phyloP scores from a whole-genome alignment of 1,140 invertebrate genomes.

The Orius insidiosus region DNA sequence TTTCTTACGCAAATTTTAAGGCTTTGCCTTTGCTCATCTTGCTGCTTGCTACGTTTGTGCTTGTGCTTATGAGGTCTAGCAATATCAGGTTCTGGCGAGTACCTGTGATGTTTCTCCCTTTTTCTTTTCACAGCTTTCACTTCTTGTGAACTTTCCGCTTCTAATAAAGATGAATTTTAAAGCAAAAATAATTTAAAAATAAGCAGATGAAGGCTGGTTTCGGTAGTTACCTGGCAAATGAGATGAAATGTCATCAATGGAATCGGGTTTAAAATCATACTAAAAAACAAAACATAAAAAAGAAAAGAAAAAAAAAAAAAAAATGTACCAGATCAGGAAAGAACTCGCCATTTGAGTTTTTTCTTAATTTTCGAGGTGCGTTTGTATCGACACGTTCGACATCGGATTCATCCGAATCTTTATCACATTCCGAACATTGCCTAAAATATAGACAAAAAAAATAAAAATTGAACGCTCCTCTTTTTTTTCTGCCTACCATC shows the following conservation, averaged over 20 bases:
- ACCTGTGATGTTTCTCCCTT: slow-evolving; percentile 48
- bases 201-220: slow-evolving; percentile 2
- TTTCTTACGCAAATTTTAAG: slow-evolving; percentile 50
- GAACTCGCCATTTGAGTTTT: slow-evolving; percentile 15
- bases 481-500: slow-evolving; percentile 46
- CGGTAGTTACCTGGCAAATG: background rate
- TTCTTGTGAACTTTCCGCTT: no score
- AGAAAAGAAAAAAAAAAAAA: slow-evolving; percentile 3
- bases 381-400: slow-evolving; percentile 51
- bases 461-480: background rate
- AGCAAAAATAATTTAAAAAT: no score
- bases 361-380: slow-evolving; percentile 46
- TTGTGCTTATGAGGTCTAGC: slow-evolving; percentile 27
- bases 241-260: background rate
- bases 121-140: slow-evolving; percentile 35
- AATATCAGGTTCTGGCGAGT: slow-evolving; percentile 43
- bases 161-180: no score
- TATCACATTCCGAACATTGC: slow-evolving; percentile 81
- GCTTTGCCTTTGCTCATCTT: slow-evolving; percentile 36
- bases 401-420: slow-evolving; percentile 57
- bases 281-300: slow-evolving; percentile 4
- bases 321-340: slow-evolving; percentile 1
- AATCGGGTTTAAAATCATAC: slow-evolving; percentile 4
- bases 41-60: slow-evolving; percentile 39
- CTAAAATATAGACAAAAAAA: slow-evolving; percentile 25